Evolutionary conservation across 2,113 vertebrate genomes (phyloP), one percentile per base, ranked within the genome.

Genomic region (Macrotus californicus): DNA sequence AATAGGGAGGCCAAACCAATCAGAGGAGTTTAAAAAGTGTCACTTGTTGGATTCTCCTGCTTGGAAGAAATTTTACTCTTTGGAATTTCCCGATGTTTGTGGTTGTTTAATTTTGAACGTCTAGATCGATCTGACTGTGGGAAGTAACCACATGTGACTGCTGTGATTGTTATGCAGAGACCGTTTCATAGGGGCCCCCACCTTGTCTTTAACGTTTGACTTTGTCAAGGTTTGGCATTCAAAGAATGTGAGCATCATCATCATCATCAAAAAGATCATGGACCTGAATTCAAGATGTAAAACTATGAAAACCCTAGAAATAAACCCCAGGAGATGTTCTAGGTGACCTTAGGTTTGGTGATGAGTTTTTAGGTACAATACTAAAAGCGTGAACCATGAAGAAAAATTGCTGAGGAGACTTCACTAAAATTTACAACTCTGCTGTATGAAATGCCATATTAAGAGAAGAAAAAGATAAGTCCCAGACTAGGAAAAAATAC

Each of bases 1-100:
- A 98, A 98, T 98, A 98, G 95, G 34, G 80, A 96, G 94, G 97
- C 95, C 61, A 94, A 48, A 91, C 97, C 97, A 92, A 97, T 95
- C 94, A 83, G 95, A 97, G 82, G 81, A 56, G 91, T 91, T 94
- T 90, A 96, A 72, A 92, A 92, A 77, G 93, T 97, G 86, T 96
- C 95, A 93, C 79, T 95, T 96, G 94, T 94, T 96, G 88, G 95
- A 92, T 93, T 98, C 94, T 97, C 93, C 94, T 95, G 67, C 34
- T 95, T 86, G 96, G 29, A 7, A 70, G 87, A 97, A 85, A 87
- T 96, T 26, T 95, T 96, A 91, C 91, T 96, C 91, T 96, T 97
- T 87, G 94, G 96, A 97, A 97, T 97, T 97, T 97, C 95, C 97
- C 96, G 96, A 90, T 96, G 97, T 66, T 87, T 73, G 82, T 96